These are phyloP conservation scores for Dioctria rufipes DNA, from an alignment of 2,888 invertebrate genomes.

Conservation along the genomic window DNA sequence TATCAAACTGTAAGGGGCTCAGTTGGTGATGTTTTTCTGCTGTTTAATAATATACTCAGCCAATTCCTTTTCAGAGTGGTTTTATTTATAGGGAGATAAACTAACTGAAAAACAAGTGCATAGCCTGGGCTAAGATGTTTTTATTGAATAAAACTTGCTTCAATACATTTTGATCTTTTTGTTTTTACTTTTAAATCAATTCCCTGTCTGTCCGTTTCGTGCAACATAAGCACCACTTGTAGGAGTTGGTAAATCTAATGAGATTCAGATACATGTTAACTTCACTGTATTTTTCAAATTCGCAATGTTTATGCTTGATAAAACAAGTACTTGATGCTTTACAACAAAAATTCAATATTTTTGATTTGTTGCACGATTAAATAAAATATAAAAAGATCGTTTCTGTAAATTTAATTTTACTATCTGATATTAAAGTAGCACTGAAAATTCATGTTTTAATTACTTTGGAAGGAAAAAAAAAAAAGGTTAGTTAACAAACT, in stretches of 20 bases:
- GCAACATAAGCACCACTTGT: neutral
- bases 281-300: no score
- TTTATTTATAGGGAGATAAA: neutral
- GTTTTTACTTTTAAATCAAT: neutral
- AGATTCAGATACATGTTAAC: no score
- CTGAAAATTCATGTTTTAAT: no score
- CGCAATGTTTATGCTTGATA: no score
- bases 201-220: neutral
- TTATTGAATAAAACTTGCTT: conserved; percentile 2
- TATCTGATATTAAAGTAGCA: no score
- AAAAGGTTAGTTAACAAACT: no score
- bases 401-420: no score
- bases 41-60: neutral
- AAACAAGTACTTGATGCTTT: no score
- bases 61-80: neutral
- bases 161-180: neutral
- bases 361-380: no score
- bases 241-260: neutral
- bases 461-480: no score
- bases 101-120: neutral
- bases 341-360: no score
- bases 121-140: neutral
- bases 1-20: neutral
- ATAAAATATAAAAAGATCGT: no score
- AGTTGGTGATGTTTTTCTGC: neutral